Conservation (phyloP, 2,797 vertebrate genomes). For the Oryzias sinensis region DNA sequence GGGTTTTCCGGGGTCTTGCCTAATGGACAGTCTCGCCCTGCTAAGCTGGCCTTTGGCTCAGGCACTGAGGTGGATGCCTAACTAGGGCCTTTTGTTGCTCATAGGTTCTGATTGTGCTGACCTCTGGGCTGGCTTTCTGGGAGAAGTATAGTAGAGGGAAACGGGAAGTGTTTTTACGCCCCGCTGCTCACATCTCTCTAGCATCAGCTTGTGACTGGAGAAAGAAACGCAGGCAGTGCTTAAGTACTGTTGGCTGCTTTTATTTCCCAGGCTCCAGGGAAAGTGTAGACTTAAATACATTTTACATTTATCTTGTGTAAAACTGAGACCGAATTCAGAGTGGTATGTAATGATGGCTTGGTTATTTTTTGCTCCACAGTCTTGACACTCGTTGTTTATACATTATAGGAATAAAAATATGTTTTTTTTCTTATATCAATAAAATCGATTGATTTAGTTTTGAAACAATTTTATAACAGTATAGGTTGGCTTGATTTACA, state of each 20-base stretch:
- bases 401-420: too few relatives aligned
- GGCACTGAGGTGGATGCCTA: conserved; percentile 71
- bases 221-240: conserved; percentile 34
- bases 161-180: conserved; percentile 63
- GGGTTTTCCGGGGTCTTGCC: conserved; percentile 72
- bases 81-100: conserved; percentile 75
- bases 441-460: too few relatives aligned
- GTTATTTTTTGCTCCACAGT: too few relatives aligned
- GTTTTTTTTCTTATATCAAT: too few relatives aligned
- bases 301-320: neutral
- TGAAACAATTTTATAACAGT: too few relatives aligned
- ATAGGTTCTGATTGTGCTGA: conserved; percentile 78
- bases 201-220: conserved; percentile 39
- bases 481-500: too few relatives aligned
- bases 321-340: neutral
- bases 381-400: too few relatives aligned
- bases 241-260: conserved; percentile 33
- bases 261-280: conserved; percentile 38
- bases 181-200: conserved; percentile 62
- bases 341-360: too few relatives aligned
- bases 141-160: conserved; percentile 54
- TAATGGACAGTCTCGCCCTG: conserved; percentile 74
- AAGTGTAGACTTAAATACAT: conserved; percentile 14
- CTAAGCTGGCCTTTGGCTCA: conserved; percentile 76
- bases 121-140: conserved; percentile 69